phyloP scores from a whole-genome alignment of 2,888 invertebrate species.

The Petrolisthes manimaculis region DNA sequence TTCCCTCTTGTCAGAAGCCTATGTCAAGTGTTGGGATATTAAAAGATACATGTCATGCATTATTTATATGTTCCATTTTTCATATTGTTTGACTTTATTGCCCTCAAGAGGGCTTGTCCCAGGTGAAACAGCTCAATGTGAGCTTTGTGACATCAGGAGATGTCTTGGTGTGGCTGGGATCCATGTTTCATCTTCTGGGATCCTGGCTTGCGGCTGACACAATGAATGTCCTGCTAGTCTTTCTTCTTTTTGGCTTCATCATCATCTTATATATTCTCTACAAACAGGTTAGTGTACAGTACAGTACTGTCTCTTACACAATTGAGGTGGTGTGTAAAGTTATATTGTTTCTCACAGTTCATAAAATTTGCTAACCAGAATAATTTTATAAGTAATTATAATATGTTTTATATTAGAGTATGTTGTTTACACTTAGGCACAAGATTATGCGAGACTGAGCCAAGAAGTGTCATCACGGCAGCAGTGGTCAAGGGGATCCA shows the following conservation, averaged over 20 bases:
- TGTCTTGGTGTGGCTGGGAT: constrained; percentile 41
- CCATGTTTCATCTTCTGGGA: constrained; percentile 16
- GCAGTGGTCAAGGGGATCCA: constrained; percentile 44
- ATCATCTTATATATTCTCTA: constrained; percentile 44
- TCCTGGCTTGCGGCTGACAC: constrained; percentile 44
- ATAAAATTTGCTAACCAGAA: not conserved
- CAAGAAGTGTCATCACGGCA: constrained; percentile 57
- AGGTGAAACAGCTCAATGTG: constrained; percentile 38
- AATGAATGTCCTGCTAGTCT: constrained; percentile 42
- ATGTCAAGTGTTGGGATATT: no score
- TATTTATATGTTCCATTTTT: no score
- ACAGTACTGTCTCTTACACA: no score
- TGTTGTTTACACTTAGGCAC: constrained; percentile 39
- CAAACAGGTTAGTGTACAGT: constrained; percentile 43
- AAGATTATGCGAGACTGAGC: constrained; percentile 53
- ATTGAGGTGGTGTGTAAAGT: not conserved
- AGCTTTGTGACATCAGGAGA: constrained; percentile 49
- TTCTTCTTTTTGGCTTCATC: constrained; percentile 40
- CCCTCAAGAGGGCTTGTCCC: constrained; percentile 49
- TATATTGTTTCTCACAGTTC: not conserved
- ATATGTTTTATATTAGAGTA: no score
- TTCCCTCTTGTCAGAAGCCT: no score
- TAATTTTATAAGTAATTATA: no score
- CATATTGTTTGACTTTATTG: not conserved
- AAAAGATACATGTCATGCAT: no score